These are phyloP conservation scores for Cnemophilus loriae DNA, from an alignment of 2,113 vertebrate genomes.

Conservation along the genomic window DNA sequence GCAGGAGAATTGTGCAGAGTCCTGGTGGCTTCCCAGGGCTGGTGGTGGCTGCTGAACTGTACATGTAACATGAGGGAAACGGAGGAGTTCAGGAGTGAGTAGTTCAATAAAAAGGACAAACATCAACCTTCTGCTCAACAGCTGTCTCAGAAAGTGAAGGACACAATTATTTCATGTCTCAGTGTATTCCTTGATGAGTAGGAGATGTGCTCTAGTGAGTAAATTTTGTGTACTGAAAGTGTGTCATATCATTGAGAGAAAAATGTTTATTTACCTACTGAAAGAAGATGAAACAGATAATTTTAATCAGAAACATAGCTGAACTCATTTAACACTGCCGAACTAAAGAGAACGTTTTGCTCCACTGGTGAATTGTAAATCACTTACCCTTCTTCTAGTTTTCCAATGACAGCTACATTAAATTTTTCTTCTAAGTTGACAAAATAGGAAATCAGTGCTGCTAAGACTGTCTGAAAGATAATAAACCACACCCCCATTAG, in stretches of 20 bases:
- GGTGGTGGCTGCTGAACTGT: not conserved
- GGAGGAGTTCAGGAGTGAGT: not conserved
- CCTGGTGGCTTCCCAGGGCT: not conserved
- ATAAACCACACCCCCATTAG: conserved; percentile 15
- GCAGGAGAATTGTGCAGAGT: not conserved
- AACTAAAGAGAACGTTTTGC: not conserved
- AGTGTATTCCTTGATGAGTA: not conserved
- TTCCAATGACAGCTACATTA: conserved; percentile 79
- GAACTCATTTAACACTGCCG: not conserved
- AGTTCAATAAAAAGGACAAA: not conserved
- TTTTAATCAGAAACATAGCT: not conserved
- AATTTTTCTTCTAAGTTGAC: conserved; percentile 78
- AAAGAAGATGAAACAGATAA: not conserved
- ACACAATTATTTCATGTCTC: not conserved
- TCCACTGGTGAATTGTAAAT: not conserved
- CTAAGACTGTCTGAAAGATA: conserved; percentile 85
- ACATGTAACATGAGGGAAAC: not conserved
- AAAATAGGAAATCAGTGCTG: conserved; percentile 85
- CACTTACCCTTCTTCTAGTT: conserved; percentile 83
- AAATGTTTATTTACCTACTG: not conserved
- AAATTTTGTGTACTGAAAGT: not conserved
- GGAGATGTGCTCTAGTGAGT: not conserved
- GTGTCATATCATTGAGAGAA: not conserved
- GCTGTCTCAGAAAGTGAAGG: not conserved
- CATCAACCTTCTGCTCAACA: not conserved